Base-by-base conservation (phyloP, 2,888 invertebrate genomes). In the Elegia similella region DNA sequence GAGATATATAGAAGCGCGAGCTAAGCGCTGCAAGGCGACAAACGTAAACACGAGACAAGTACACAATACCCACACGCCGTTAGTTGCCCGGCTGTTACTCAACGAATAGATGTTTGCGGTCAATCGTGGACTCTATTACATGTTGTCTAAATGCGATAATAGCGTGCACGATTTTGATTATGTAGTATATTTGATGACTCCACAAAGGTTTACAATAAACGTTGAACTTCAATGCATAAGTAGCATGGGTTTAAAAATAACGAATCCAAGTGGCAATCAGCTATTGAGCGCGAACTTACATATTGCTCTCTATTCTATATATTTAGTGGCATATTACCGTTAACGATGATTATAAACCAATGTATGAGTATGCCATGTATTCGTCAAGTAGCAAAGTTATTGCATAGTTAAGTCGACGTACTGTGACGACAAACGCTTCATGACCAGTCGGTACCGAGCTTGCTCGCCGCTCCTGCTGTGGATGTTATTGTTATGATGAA, bases 391-490 rank as follows among this genome's bases (percentile, higher is more conserved):
- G 57, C 57, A 42, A 55, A 66, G 60, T 68, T 70, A 75, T 65
- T 72, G 69, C 70, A 78, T 82, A 85, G 81, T 85, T 70, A 80
- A 73, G 74, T 80, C 66, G 73, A 91, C 90, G 81, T 91, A 91
- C 90, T 84, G 88, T 91, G 74, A 80, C 80, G 72, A 90, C 77
- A 79, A 78, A 86, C 69, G 82, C 83, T 80, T 88, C 90, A 78
- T 80, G 78, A 66, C 86, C 88, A 71, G 80, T 80, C 65, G 84
- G 78, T 63, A 80, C 75, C 68, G 76, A 72, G 78, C 84, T 84
- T 66, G 77, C 70, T 64, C 80, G 82, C 68, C 76, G 82, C 85
- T 88, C 87, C 85, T 72, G 83, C 87, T 88, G 88, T 78, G 81
- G 70, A 85, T 73, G 71, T 65, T 69, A 72, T 78, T 71, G 68